Percentiles rank a stretch among this genome's conserved stretches.
Conservation (phyloP, 2,888 invertebrate genomes). For the Agrilus biguttatus region DNA sequence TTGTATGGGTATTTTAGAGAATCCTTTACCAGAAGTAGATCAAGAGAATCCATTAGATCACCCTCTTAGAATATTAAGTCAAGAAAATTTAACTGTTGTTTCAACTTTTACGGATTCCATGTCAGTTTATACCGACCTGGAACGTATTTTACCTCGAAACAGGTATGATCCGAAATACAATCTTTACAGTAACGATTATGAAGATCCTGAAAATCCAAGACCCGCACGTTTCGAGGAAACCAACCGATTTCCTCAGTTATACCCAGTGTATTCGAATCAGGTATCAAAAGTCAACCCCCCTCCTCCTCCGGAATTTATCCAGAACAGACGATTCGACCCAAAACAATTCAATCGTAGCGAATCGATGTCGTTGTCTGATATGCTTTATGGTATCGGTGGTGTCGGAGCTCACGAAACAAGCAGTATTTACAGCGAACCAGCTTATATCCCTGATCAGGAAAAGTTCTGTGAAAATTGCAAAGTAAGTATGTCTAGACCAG, state of each 20-base stretch:
- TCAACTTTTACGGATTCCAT: constrained; percentile 75
- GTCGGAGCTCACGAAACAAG: constrained; percentile 48
- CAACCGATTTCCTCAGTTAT: constrained; percentile 66
- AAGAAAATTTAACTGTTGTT: constrained; percentile 81
- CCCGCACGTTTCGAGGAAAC: constrained; percentile 26
- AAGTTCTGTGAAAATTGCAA: constrained; percentile 66
- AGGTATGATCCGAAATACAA: constrained; percentile 43
- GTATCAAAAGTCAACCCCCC: constrained; percentile 61
- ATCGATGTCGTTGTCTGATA: constrained; percentile 54
- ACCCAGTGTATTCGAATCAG: constrained; percentile 68
- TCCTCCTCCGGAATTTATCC: constrained; percentile 45
- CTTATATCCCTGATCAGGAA: constrained; percentile 52
- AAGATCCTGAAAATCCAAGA: constrained; percentile 29
- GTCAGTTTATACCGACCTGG: constrained; percentile 50
- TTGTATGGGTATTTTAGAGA: constrained; percentile 60
- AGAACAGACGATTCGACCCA: constrained; percentile 20
- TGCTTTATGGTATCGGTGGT: constrained; percentile 41
- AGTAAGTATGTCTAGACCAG: constrained; percentile 52
- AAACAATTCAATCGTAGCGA: constrained; percentile 47
- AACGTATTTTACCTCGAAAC: constrained; percentile 48
- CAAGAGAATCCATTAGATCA: constrained; percentile 62
- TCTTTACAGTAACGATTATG: constrained; percentile 40
- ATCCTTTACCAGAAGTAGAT: constrained; percentile 56
- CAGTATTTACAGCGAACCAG: constrained; percentile 78
- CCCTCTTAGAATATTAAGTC: constrained; percentile 75